Evolutionary conservation across 2,113 vertebrate genomes (phyloP), one percentile per base, ranked within the genome.

Genomic region (Willisornis vidua): DNA sequence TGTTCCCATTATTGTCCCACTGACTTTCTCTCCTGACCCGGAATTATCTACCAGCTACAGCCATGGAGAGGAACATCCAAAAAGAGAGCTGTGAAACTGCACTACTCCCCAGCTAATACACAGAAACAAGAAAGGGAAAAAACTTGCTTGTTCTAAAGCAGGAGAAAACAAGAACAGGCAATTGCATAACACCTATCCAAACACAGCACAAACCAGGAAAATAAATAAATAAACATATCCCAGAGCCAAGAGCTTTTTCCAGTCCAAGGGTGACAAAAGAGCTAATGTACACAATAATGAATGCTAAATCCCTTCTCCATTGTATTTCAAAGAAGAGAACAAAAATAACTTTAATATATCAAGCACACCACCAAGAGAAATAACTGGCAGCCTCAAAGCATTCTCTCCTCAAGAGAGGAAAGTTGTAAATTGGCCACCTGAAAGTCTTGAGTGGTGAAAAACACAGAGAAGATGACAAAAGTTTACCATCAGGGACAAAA

Each of bases 11-110:
- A 96, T 97, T 96, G 97, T 92, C 57, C 77, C 89, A 49, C 67
- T 84, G 52, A 68, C 80, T 89, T 83, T 82, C 85, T 95, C 77
- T 87, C 31, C 84, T 46, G 71, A 78, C 43, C 78, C 94, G 48
- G 41, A 97, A 96, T 97, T 97, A 97, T 97, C 96, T 96, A 77
- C 75, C 80, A 94, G 95, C 72, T 92, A 91, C 95, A 97, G 84
- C 57, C 87, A 85, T 59, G 84, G 72, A 93, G 80, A 84, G 76
- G 33, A 97, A 90, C 85, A 93, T 71, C 76, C 78, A 88, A 85
- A 93, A 95, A 62, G 82, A 91, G 73, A 94, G 72, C 87, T 91
- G 58, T 73, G 79, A 92, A 78, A 90, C 45, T 55, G 13, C n/a
- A 43, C 82, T 78, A 29, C n/a, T 95, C 23, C 43, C 45, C 43